Evolutionary conservation across 1,140 invertebrate genomes (phyloP).

Genomic region (Oryzaephilus surinamensis): DNA sequence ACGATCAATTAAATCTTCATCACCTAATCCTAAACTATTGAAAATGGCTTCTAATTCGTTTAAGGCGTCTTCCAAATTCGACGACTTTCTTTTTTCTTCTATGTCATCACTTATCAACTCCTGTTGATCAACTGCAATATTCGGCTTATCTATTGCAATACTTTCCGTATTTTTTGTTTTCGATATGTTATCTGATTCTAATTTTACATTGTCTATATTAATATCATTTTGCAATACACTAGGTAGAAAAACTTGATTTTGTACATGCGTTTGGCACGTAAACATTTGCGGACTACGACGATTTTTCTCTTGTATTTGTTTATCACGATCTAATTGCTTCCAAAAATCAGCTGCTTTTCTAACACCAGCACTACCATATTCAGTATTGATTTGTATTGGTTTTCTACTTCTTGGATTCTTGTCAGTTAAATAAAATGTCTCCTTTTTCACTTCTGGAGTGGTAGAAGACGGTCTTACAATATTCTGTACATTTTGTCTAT

Average conservation of each 20-base stretch:
- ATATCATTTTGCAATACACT: slow-evolving; percentile 16
- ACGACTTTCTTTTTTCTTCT: slow-evolving; percentile 39
- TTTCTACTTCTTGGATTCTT: slow-evolving; percentile 52
- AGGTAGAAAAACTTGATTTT: slow-evolving; percentile 30
- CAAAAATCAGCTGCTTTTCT: slow-evolving; percentile 47
- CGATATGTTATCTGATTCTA: not conserved
- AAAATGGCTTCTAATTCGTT: slow-evolving; percentile 84
- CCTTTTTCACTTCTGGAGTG: slow-evolving; percentile 37
- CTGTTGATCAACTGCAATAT: slow-evolving; percentile 26
- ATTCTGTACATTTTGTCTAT: slow-evolving; percentile 19
- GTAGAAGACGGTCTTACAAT: slow-evolving; percentile 44
- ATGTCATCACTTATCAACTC: slow-evolving; percentile 22
- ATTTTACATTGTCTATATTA: slow-evolving; percentile 3
- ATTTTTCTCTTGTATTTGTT: slow-evolving; percentile 26
- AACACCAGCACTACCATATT: slow-evolving; percentile 14
- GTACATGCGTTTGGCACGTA: slow-evolving; percentile 30
- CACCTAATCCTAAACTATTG: slow-evolving; percentile 66
- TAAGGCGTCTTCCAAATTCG: slow-evolving; percentile 75
- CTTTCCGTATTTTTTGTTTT: slow-evolving; percentile 18
- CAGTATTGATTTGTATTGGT: slow-evolving; percentile 30
- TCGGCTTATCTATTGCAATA: too few species aligned
- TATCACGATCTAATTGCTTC: slow-evolving; percentile 48
- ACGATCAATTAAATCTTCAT: slow-evolving; percentile 69
- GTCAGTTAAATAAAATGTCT: slow-evolving; percentile 49
- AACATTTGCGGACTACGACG: slow-evolving; percentile 29